Base-by-base conservation (phyloP, 2,888 invertebrate species). In the Mythimna impura region DNA sequence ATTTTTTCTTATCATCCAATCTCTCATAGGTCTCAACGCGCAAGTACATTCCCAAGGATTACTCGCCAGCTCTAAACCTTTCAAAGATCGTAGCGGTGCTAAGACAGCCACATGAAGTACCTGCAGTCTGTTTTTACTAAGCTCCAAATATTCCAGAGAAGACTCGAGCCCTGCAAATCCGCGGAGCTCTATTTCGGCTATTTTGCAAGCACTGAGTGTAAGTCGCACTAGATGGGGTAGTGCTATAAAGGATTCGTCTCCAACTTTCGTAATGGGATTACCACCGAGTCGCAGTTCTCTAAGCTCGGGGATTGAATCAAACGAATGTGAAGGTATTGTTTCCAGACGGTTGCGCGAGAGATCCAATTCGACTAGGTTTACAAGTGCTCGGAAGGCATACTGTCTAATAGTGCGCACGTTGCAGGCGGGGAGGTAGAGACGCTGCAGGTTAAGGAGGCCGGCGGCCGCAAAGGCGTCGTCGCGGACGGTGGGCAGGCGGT, bases 21-120 rank as follows among this genome's bases (percentile, higher is more conserved):
- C 97, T 34, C 98, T 95, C 78, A 98, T 91, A 0, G 98, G 98
- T 70, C 98, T 96, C 76, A 98, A 91, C 40, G 97, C 96, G 90
- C 98, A 98, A 58, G 98, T 97, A 91, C 98, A 98, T 91, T 98
- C 98, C 98, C 98, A 98, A 0, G 97, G 98, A 92, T 98, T 98
- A 76, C 96, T 97, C n/a, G 97, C 97, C 81, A 98, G 92, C 87
- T 98, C 98, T 78, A 98, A 93, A 20, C 98, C 98, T 89, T 98
- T 97, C 67, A 98, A 93, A 80, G 97, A 97, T 81, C 97, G 95
- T 62, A 98, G 93, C 14, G 97, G 96, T 1, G 97, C 97, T 76
- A 98, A 95, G 17, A 97, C 97, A 52, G 97, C 96, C 20, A 98
- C 97, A 72, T 97, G 96, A 20, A 98, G 96, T 76, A 97, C 97